Evolutionary conservation across 2,888 invertebrate species (phyloP).

Genomic region (Drosophila kanekoi): DNA sequence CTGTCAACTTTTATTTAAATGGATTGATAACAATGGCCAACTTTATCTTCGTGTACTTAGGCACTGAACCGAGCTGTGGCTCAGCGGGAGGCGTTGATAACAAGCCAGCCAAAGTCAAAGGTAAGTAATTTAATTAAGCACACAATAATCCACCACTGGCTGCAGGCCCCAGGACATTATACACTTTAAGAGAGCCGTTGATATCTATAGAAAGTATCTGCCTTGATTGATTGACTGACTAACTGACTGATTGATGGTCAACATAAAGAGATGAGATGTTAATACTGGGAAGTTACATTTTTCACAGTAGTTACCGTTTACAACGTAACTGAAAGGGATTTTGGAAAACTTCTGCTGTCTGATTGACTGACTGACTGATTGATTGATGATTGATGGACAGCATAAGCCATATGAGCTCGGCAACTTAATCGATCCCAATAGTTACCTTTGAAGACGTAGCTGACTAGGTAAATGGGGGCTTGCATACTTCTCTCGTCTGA

Average conservation of each 20-base stretch:
- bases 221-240: conserved; percentile 2
- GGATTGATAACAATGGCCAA: conserved; percentile 18
- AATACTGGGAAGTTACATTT: too few species aligned
- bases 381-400: background rate
- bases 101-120: conserved; percentile 1
- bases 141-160: background rate
- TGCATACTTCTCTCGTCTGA: too few species aligned
- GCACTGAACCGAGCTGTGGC: background rate
- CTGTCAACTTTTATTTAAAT: conserved; percentile 36
- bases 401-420: too few species aligned
- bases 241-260: background rate
- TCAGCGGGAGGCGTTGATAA: background rate
- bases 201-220: too few species aligned
- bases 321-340: too few species aligned
- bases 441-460: too few species aligned
- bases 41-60: conserved; percentile 16
- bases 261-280: background rate
- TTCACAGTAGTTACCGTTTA: too few species aligned
- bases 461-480: too few species aligned
- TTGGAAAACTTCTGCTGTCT: too few species aligned
- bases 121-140: conserved; percentile 14
- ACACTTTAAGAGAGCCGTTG: too few species aligned
- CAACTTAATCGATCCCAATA: too few species aligned
- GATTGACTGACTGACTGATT: background rate
- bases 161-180: too few species aligned